phyloP scores from a whole-genome alignment of 2,113 vertebrate species.

The Anarrhichthys ocellatus region DNA sequence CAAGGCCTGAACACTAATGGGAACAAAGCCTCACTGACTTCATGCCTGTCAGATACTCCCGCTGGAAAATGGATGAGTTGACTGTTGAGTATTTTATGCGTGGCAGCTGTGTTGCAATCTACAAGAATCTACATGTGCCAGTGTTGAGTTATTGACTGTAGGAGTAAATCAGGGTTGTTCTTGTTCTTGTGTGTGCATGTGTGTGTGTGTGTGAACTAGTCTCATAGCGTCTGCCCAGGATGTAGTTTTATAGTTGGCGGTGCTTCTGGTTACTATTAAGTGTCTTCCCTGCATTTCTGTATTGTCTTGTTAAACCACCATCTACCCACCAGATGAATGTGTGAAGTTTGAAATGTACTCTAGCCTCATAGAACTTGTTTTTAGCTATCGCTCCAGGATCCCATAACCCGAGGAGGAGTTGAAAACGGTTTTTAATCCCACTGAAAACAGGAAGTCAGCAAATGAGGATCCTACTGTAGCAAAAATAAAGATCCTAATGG shows the following conservation, averaged over 20 bases:
- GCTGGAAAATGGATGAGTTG: not conserved
- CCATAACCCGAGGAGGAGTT: not conserved
- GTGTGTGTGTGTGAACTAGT: conserved; percentile 13
- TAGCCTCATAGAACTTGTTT: not conserved
- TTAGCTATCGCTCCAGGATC: not conserved
- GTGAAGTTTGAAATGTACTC: not conserved
- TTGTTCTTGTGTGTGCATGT: not conserved
- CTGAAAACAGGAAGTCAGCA: not conserved
- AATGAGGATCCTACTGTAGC: not conserved
- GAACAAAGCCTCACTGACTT: not conserved
- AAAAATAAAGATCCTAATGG: not conserved
- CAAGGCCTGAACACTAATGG: not conserved
- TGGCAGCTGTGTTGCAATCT: not conserved
- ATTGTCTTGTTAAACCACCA: conserved; percentile 26
- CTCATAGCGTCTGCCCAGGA: conserved; percentile 14
- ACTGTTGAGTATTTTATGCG: not conserved
- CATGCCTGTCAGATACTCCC: not conserved
- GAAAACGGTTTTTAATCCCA: not conserved
- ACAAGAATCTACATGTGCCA: conserved; percentile 20
- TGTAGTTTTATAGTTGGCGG: conserved; percentile 18
- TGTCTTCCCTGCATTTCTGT: conserved; percentile 7
- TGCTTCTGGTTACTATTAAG: conserved; percentile 24
- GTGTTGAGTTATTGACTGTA: conserved; percentile 1
- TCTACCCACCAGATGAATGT: conserved; percentile 37
- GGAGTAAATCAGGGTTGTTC: not conserved